Base-by-base conservation (phyloP, 2,888 invertebrate genomes). In the Heliconius erato region DNA sequence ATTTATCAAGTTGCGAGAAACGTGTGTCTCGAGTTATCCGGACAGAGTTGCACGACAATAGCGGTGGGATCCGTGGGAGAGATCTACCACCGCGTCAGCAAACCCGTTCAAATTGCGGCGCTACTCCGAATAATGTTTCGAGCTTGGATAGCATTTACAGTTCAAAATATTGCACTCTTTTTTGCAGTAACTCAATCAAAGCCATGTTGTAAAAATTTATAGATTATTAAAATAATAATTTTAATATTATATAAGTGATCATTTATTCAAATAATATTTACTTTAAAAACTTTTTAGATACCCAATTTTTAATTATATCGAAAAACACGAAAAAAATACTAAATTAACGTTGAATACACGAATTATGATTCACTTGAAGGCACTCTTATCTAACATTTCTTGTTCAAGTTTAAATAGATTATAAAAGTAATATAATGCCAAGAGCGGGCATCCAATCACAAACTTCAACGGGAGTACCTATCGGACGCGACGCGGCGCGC, bases 1-100 rank as follows among this genome's bases (percentile, higher is more conserved):
- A 93, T 93, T 92, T 91, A 92, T 93, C 92, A 94, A 89, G 90
- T 87, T 84, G 86, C 86, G 86, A 88, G 88, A 86, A 88, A 87
- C 89, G 91, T 90, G 90, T 90, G 90, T 90, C 89, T 88, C 88
- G 88, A 87, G 86, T 86, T 88, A 87, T 90, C 89, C 90, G 90
- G 89, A 86, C 85, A 86, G 85, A 86, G 87, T 86, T 83, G 86
- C 85, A 88, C 87, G 89, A 92, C 91, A 92, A 92, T 91, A 87
- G 91, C 88, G 88, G 88, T 88, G 87, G 87, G 85, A 88, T 88
- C 87, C 89, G 87, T 86, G 88, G 86, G 86, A 86, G 86, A 87
- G 89, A 90, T 88, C 89, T 84, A 83, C 87, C 88, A 89, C 88
- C 87, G 86, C 88, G 91, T 93, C 92, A 92, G 92, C 92, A 91